These are phyloP conservation scores for Reticulitermes speratus DNA, from an alignment of 1,140 invertebrate species.

Conservation along the genomic window DNA sequence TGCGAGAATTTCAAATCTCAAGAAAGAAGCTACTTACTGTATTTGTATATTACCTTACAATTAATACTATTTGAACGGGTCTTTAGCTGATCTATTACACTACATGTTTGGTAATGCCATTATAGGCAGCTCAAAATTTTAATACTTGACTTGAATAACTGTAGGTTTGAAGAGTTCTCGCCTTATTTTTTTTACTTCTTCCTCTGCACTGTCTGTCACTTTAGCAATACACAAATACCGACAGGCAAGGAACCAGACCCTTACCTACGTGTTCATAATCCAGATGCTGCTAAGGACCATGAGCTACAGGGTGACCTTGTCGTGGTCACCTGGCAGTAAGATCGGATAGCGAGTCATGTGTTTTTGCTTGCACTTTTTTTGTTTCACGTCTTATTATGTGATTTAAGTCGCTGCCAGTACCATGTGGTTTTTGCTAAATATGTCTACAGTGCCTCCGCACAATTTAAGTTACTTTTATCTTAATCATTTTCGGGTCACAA, in stretches of 20 bases:
- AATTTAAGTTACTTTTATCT: too few relatives aligned
- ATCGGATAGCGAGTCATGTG: neutral
- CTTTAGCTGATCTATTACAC: neutral
- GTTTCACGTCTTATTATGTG: neutral
- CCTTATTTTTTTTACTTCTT: neutral
- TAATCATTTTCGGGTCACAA: too few relatives aligned
- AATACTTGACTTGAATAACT: neutral
- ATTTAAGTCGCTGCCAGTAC: neutral
- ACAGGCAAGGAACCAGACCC: neutral
- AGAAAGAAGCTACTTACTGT: neutral
- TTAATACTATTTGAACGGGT: neutral
- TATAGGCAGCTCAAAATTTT: neutral
- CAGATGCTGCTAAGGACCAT: neutral
- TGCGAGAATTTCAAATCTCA: too few relatives aligned
- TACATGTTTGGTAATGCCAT: neutral
- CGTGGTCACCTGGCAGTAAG: neutral
- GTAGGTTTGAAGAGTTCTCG: neutral
- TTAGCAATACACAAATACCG: too few relatives aligned
- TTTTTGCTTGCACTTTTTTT: neutral
- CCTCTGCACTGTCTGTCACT: neutral
- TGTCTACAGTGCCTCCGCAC: too few relatives aligned
- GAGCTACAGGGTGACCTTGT: neutral
- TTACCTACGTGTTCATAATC: too few relatives aligned
- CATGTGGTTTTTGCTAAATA: neutral
- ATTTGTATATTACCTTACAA: neutral